Conservation (phyloP, 2,113 vertebrate genomes). For the Noctilio leporinus region DNA sequence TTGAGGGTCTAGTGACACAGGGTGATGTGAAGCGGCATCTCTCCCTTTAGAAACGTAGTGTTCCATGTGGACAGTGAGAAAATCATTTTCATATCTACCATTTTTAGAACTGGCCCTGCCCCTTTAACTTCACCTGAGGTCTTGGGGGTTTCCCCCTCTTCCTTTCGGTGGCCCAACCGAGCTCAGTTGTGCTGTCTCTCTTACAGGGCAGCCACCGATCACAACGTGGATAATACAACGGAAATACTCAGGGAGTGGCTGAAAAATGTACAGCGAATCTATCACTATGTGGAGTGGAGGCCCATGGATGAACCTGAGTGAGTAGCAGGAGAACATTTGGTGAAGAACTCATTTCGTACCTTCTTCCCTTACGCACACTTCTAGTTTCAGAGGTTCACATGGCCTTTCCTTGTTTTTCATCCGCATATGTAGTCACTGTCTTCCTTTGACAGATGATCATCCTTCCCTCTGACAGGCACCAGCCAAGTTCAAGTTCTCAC, state of each 20-base stretch:
- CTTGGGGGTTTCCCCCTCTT: background rate
- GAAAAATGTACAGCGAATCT: conserved; percentile 85
- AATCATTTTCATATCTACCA: background rate
- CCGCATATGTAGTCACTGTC: background rate
- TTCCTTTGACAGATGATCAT: too few relatives aligned
- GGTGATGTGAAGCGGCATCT: background rate
- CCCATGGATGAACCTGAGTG: conserved; percentile 92
- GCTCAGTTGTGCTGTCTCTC: background rate
- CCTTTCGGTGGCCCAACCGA: background rate
- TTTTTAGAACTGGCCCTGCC: background rate
- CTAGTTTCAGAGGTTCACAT: background rate
- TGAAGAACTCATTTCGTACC: background rate
- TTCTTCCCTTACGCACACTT: background rate
- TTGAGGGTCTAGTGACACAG: background rate
- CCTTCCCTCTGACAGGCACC: background rate
- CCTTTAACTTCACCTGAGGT: background rate
- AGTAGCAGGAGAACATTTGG: conserved; percentile 59
- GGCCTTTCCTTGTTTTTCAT: background rate
- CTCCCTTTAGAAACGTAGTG: background rate
- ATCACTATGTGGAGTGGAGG: conserved; percentile 96
- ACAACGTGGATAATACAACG: conserved; percentile 94
- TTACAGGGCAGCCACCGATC: conserved; percentile 92
- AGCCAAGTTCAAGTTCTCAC: background rate
- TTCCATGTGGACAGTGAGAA: background rate
- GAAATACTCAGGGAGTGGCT: conserved; percentile 93